Conservation (phyloP, 1,140 invertebrate genomes). For the Carposina sasakii region DNA sequence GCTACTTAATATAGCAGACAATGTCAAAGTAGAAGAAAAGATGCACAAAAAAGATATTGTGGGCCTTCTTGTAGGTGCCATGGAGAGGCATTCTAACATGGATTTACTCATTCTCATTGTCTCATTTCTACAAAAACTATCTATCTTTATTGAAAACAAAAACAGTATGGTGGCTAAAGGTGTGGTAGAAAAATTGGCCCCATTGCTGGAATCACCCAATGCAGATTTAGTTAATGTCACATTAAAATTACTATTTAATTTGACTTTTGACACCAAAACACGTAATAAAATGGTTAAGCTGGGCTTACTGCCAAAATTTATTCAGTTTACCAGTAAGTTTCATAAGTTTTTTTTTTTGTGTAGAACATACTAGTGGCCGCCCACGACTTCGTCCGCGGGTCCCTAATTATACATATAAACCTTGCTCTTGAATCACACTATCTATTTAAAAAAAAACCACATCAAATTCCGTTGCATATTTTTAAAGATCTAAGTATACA, state of each 20-base stretch:
- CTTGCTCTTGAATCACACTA: too few relatives aligned
- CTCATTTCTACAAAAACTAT: constrained; percentile 96
- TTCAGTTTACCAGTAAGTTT: constrained; percentile 87
- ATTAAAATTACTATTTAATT: constrained; percentile 93
- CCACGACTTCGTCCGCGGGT: too few relatives aligned
- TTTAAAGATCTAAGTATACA: too few relatives aligned
- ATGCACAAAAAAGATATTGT: constrained; percentile 97
- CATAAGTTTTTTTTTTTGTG: too few relatives aligned
- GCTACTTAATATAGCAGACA: constrained; percentile 95
- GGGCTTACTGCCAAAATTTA: constrained; percentile 91
- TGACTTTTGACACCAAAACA: constrained; percentile 95
- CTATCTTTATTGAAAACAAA: constrained; percentile 95
- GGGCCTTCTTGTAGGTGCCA: constrained; percentile 87
- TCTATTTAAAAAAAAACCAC: too few relatives aligned
- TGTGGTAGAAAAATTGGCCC: constrained; percentile 83
- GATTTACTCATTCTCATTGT: constrained; percentile 94
- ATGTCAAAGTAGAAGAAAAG: constrained; percentile 95
- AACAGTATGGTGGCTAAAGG: constrained; percentile 88
- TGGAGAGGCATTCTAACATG: constrained; percentile 87
- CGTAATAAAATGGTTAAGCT: constrained; percentile 92
- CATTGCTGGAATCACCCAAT: constrained; percentile 81
- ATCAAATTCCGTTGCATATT: too few relatives aligned
- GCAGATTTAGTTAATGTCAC: constrained; percentile 90
- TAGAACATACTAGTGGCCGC: too few relatives aligned
- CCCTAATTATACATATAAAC: too few relatives aligned